Percentiles rank a stretch among this genome's conserved stretches.
phyloP scores from a whole-genome alignment of 2,113 vertebrate species.

The Muntiacus reevesi region DNA sequence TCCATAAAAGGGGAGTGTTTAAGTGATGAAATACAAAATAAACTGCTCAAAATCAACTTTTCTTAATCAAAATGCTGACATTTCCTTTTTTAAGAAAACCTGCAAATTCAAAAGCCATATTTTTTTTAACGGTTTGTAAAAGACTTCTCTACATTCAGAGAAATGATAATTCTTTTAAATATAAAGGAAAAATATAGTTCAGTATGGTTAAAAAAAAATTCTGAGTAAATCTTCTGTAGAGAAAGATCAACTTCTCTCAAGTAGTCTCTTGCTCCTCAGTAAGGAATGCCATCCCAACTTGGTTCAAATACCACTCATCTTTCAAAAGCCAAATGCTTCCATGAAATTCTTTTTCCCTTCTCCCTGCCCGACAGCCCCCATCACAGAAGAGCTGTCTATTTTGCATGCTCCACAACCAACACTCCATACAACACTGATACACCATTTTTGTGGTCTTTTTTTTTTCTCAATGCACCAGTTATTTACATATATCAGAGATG shows the following conservation, averaged over 20 bases:
- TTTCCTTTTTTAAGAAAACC: neutral
- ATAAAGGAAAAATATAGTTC: neutral
- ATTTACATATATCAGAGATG: neutral
- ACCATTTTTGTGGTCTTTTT: neutral
- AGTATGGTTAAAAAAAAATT: neutral
- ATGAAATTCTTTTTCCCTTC: neutral
- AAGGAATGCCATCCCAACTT: neutral
- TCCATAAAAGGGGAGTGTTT: neutral
- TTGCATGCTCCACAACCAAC: neutral
- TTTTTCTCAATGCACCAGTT: neutral
- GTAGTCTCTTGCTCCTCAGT: neutral
- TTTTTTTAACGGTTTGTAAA: neutral
- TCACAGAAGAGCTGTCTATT: neutral
- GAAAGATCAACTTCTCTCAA: neutral
- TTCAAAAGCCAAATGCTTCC: neutral
- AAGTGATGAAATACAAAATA: neutral
- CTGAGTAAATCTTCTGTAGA: neutral
- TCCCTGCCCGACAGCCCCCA: neutral
- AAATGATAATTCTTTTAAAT: neutral
- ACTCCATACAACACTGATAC: neutral
- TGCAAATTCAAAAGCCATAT: neutral
- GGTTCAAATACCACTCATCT: neutral
- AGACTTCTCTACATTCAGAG: neutral
- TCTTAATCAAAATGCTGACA: slow-evolving; percentile 10
- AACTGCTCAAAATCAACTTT: neutral